Base-by-base conservation (phyloP, 2,113 vertebrate genomes). In the Zootoca vivipara region DNA sequence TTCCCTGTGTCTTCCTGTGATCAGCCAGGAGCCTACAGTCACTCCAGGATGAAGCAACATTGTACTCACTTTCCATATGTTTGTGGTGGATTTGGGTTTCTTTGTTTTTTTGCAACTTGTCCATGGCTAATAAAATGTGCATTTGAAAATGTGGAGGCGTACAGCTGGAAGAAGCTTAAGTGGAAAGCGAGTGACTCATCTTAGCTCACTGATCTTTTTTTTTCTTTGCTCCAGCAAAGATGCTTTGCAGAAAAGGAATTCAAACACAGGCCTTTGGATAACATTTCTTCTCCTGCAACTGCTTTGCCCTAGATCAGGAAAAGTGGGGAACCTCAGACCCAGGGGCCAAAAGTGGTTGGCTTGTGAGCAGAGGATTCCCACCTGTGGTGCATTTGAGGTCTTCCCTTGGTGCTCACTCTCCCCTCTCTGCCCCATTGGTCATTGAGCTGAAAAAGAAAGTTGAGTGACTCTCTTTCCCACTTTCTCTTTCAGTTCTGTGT, bases 111-210 rank as follows among this genome's bases (percentile, higher is more conserved):
- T 91, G 85, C 82, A 93, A 91, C 4, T 84, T 78, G 90, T 46
- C n/a, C 73, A 90, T 90, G 90, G 90, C 52, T 69, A 87, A 89
- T 64, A 88, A 85, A 85, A 87, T 88, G 28, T 3, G 7, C 78
- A 85, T 81, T 92, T 94, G 5, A 87, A 93, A 93, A 89, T 82
- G 80, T 26, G 62, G 78, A 78, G n/a, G 78, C 70, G 30, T 64
- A 89, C 65, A 90, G 79, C 69, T 92, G 81, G 73, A 93, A 94
- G 78, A 30, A 80, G 86, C 78, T 92, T 86, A 81, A 93, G 65
- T 79, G 86, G 90, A 87, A 82, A 91, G 79, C 94, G 93, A 95
- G 82, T 95, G 42, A 78, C 20, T 35, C 92, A 94, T 85, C 85
- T 75, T 83, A 96, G 91, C 82, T 89, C 78, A 12, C 91, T 26